Evolutionary conservation across 2,113 vertebrate genomes (phyloP), one percentile per base, ranked within the genome.

Genomic region (Carassius auratus): DNA sequence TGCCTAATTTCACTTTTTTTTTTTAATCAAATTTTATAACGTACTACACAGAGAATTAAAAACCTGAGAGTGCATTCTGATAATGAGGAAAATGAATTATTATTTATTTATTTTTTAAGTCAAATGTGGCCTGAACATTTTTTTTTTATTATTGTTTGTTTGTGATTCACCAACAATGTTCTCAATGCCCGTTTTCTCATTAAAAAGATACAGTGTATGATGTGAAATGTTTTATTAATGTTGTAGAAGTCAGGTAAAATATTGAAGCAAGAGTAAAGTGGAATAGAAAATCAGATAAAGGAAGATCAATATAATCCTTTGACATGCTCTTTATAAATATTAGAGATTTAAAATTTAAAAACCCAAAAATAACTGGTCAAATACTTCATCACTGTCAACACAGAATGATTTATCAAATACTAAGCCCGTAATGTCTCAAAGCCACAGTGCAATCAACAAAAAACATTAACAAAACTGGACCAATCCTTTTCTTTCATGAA

Each of bases 381-480:
- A 76, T 76, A 81, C 59, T 48, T 38, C 59, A 64, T 80, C 14
- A 80, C 8, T 2, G 21, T 80, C 59, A 80, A 8, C 21, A 73
- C 14, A 61, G 3, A 81, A 19, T 33, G n/a, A 4, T 75, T 33
- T 9, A 5, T 81, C 21, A 83, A 61, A 52, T 19, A 30, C 13
- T n/a, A 75, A 74, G 10, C 13, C 30, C 23, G 10, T 48, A 52
- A 62, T 85, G 38, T 50, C 61, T 15, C 26, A 26, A 78, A 78
- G 42, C 69, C 15, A 78, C 62, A 78, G 55, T 81, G 66, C 86
- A 79, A 26, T 75, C 30, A 19, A 19, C 6, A 74, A 79, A 71
- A 38, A 45, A 82, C 17, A 59, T 15, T 19, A 50, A 57, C 2
- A 26, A 48, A 19, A 4, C 14, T 26, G n/a, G 7, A 62, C 14